A percentile compares a stretch with the other conserved stretches of the same genome.
Evolutionary conservation across 2,113 vertebrate genomes (phyloP).

Genomic region (Cyprinus carpio): DNA sequence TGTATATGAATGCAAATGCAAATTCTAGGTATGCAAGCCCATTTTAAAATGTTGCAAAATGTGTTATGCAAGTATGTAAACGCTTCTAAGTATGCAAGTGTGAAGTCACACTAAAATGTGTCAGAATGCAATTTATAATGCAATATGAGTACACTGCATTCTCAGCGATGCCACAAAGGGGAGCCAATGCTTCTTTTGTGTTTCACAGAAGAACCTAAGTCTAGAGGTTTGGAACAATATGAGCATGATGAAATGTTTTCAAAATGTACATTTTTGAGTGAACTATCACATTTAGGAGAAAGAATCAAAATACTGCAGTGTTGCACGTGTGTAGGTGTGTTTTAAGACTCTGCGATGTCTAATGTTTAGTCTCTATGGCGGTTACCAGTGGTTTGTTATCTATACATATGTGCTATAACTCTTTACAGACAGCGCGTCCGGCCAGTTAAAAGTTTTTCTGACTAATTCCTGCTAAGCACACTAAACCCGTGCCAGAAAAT

Average conservation of each 20-base stretch:
- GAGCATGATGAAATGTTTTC: background rate
- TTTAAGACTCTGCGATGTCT: background rate
- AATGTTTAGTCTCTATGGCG: conserved; percentile 22
- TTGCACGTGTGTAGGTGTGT: background rate
- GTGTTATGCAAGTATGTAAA: background rate
- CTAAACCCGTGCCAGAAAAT: background rate
- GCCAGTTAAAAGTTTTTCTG: background rate
- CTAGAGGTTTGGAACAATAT: background rate
- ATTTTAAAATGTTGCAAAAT: background rate
- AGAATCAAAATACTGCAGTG: background rate
- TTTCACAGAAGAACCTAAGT: background rate
- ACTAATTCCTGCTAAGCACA: conserved; percentile 4
- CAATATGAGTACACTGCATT: background rate
- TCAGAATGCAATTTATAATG: background rate
- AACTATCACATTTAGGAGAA: background rate
- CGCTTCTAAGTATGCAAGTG: background rate
- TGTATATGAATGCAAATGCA: background rate
- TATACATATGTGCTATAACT: background rate
- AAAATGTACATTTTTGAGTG: background rate
- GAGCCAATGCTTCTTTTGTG: background rate
- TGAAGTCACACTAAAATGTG: background rate
- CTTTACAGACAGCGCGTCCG: background rate
- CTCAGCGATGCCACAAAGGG: background rate
- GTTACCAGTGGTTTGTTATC: conserved; percentile 24
- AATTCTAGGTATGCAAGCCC: background rate